Base-by-base conservation (phyloP, 2,888 invertebrate species). In the Dolichopus griseipennis region DNA sequence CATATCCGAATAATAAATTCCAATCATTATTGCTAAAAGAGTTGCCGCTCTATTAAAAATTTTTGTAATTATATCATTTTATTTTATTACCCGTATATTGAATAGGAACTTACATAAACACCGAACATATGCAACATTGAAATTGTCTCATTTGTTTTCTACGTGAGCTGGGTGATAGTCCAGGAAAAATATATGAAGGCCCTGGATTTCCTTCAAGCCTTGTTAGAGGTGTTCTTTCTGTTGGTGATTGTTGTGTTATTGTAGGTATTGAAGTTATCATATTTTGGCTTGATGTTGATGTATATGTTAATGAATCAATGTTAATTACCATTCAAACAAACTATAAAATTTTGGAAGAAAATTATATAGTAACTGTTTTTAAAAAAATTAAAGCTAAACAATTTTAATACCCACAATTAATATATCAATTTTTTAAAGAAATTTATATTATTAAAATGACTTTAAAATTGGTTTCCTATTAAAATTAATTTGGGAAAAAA, bases 51-150 rank as follows among this genome's bases (percentile, higher is more conserved):
- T 74, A 67, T 72, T 64, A 37, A 33, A 64, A 64, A 65, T 68
- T 62, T 43, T 63, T 62, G n/a, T 20, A 37, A 61, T 33, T 34
- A 65, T 2, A 65, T 52, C 8, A 67, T 66, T 62, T 61, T 52
- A 66, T 12, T 37, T 66, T 18, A n/a, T 52, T 52, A 64, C 43
- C n/a, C 52, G 52, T 61, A 20, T 63, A 61, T 37, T 2, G 61
- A 69, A 66, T 21, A 66, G 64, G 22, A 71, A 86, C 90, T 88
- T 80, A 92, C 92, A 91, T 78, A 68, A 91, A 79, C 12, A 84
- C 83, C 6, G 87, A 83, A 74, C 89, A 90, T 64, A 91, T 81
- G 72, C 88, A 89, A 76, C 90, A 91, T 74, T 91, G 90, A 75
- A 90, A 87, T 75, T 85, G 85, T 66, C 81, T 81, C 72, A 85